Evolutionary conservation across 2,797 vertebrate genomes (phyloP), one percentile per base, ranked within the genome.

Genomic region (Bovichtus variegatus): DNA sequence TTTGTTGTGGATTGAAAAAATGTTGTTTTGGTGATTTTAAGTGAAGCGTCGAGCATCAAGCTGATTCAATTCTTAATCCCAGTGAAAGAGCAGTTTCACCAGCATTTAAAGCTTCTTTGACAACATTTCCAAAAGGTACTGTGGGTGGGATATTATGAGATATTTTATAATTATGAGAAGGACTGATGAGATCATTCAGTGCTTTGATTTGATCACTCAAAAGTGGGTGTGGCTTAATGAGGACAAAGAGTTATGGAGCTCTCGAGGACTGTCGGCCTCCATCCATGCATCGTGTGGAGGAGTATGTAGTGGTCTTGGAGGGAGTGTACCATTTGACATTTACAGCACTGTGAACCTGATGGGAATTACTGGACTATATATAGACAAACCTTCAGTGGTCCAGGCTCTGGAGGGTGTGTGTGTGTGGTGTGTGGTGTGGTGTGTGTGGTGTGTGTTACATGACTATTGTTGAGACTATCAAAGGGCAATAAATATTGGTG

Each of bases 271-370:
- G 16, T 19, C 18, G 18, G 43, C 18, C 43, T 46, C 51, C 51
- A 54, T 10, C 53, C 53, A 34, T 54, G n/a, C 5, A 4, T 55
- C 18, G 16, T 21, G 46, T n/a, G 40, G n/a, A n/a, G n/a, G n/a
- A n/a, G n/a, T n/a, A n/a, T n/a, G 13, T 16, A 6, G 40, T 63
- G 80, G 50, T 41, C 27, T 34, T 46, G 10, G 46, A 40, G 19
- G 23, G 55, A 84, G 53, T 60, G 63, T 60, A 40, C 53, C 43
- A 49, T 74, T 41, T 93, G 87, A 89, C 84, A 91, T 90, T 89
- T 91, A 25, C 76, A 86, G 78, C 71, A 5, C 78, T 70, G 53
- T 88, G 80, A 78, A 84, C 68, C 80, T 76, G 84, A 89, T 34
- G 84, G 49, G 81, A 73, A 80, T 80, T 80, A 73, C 47, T 40